A percentile compares a stretch with the other conserved stretches of the same genome.
phyloP scores from a whole-genome alignment of 2,888 invertebrate genomes.

The Conchocele bisecta region DNA sequence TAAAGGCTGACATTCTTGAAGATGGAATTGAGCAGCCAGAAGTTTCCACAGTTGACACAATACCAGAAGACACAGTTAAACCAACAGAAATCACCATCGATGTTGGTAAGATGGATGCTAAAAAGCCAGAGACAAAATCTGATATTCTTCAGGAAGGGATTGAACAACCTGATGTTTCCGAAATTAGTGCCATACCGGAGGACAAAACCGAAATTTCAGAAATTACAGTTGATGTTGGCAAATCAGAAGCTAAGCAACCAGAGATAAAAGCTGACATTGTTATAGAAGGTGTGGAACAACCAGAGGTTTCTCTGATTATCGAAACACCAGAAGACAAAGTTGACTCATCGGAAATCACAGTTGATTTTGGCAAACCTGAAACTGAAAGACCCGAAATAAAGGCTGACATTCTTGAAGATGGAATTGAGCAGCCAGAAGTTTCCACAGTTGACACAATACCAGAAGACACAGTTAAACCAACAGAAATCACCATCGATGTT shows the following conservation, averaged over 20 bases:
- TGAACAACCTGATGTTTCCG: constrained; percentile 34
- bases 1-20: constrained; percentile 24
- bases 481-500: constrained; percentile 31
- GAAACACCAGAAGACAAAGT: constrained; percentile 28
- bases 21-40: constrained; percentile 54
- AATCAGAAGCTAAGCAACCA: constrained; percentile 28
- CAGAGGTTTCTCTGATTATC: constrained; percentile 24
- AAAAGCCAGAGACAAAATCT: no score
- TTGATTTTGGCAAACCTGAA: constrained; percentile 51
- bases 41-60: constrained; percentile 55
- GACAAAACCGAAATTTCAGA: constrained; percentile 46
- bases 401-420: constrained; percentile 41
- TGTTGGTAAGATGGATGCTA: constrained; percentile 18
- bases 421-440: constrained; percentile 23
- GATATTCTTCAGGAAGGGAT: constrained; percentile 29
- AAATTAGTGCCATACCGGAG: constrained; percentile 17
- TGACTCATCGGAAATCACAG: constrained; percentile 41
- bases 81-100: not conserved
- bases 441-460: constrained; percentile 9
- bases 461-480: constrained; percentile 4
- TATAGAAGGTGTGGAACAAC: constrained; percentile 31
- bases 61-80: no score
- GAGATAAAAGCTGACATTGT: constrained; percentile 38
- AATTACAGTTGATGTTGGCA: constrained; percentile 36
- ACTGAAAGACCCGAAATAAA: constrained; percentile 38